A percentile compares a stretch with the other conserved stretches of the same genome.
phyloP scores from a whole-genome alignment of 2,797 vertebrate genomes.

The Trachurus trachurus region DNA sequence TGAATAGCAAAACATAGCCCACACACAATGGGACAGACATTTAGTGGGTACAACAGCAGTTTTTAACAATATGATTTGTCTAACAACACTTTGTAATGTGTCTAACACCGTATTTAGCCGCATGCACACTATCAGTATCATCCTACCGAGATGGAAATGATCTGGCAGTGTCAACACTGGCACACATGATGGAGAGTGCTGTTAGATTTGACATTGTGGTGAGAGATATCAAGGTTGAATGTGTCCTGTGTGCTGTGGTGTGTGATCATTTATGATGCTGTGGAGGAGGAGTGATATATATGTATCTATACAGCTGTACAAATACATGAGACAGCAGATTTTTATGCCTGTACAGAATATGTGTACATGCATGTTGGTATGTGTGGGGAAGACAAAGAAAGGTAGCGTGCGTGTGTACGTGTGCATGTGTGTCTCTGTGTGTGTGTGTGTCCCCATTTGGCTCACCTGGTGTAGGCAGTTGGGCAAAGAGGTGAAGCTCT shows the following conservation, averaged over 20 bases:
- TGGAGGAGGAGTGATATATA: constrained; percentile 34
- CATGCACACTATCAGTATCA: constrained; percentile 13
- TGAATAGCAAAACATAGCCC: constrained; percentile 32
- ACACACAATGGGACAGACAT: constrained; percentile 31
- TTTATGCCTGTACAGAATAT: constrained; percentile 5
- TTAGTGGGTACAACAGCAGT: constrained; percentile 2
- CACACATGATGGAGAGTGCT: constrained; percentile 54
- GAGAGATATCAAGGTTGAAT: constrained; percentile 60
- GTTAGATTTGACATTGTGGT: constrained; percentile 69
- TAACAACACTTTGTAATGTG: constrained; percentile 14
- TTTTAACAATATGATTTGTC: constrained; percentile 18
- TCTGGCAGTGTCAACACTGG: constrained; percentile 42
- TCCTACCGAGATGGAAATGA: constrained; percentile 19
- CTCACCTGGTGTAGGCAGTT: constrained; percentile 91
- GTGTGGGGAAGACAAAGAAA: constrained; percentile 7
- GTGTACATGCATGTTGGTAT: constrained; percentile 18
- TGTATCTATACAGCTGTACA: constrained; percentile 36
- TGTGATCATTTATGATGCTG: constrained; percentile 31
- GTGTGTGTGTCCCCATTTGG: constrained; percentile 33
- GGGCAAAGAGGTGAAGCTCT: constrained; percentile 89
- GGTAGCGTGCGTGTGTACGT: not conserved
- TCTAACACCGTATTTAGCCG: constrained; percentile 26
- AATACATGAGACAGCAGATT: constrained; percentile 36
- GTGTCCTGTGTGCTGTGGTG: constrained; percentile 38
- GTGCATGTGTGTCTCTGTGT: constrained; percentile 2